Base-by-base conservation (phyloP, 2,888 invertebrate genomes). In the Meandrusa payeni region DNA sequence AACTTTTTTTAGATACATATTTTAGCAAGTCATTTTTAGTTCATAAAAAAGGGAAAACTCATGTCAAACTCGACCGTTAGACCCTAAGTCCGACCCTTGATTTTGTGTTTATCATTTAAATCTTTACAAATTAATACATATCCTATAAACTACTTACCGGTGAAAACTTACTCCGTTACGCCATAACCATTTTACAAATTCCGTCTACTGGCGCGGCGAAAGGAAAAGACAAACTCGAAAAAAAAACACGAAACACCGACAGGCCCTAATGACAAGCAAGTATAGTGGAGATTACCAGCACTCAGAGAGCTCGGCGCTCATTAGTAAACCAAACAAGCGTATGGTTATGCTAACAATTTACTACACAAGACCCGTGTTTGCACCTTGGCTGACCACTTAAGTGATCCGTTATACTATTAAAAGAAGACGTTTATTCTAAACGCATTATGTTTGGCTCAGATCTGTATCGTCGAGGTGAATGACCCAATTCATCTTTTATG, bases 241-340 rank as follows among this genome's bases (percentile, higher is more conserved):
- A 36, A 34, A 27, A 38, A 44, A 38, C 13, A 7, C 15, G 22
- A 17, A 39, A 43, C 31, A 9, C 28, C 28, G 34, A 26, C 44
- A 17, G 20, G 28, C 52, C 50, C 56, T 57, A 61, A 61, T 56
- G 55, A 59, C 56, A 55, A 55, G 48, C 41, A 51, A 54, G 52
- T 51, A 57, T 52, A 50, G 9, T 17, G 34, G 36, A 57, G 55
- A 59, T 60, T 61, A 58, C 57, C 43, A 51, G 49, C 55, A 53
- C 61, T 58, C 55, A 46, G 46, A 39, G 22, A 33, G 38, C 50
- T 54, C 50, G 56, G 53, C 54, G 54, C 54, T 67, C 68, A 69
- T 69, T 69, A 69, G 63, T 62, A 57, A 52, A 38, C 51, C 58
- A 68, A 67, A 69, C 61, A 68, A 43, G 52, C 48, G 32, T 32